Conservation (phyloP, 1,140 invertebrate species). For the Periplaneta americana region DNA sequence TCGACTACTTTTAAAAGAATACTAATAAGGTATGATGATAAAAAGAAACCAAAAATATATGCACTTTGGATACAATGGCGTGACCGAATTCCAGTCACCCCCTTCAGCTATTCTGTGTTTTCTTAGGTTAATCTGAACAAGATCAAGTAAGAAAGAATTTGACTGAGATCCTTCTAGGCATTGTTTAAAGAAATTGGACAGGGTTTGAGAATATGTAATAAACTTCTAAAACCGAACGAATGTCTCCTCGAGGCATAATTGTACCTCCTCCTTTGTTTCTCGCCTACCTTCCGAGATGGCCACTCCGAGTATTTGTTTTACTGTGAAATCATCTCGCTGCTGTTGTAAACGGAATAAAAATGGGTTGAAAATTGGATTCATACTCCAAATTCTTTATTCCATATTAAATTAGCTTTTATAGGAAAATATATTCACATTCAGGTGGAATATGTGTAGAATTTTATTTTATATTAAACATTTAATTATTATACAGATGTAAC, state of each 20-base stretch:
- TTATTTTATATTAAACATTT: no score
- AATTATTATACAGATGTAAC: no score
- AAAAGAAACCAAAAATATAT: background rate
- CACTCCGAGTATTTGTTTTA: no score
- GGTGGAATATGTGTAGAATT: no score
- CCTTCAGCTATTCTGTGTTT: background rate
- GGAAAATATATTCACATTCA: no score
- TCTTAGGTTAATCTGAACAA: background rate
- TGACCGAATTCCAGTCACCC: background rate
- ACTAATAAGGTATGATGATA: background rate
- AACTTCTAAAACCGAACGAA: background rate
- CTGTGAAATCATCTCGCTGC: no score
- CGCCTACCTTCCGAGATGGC: no score
- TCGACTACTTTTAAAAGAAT: background rate
- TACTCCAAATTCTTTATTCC: no score
- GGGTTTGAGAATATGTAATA: background rate
- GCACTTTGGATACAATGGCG: background rate
- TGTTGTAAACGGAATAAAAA: no score
- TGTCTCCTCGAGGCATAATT: background rate
- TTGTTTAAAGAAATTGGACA: background rate
- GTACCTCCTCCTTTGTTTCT: background rate
- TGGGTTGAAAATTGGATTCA: no score
- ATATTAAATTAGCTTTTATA: no score
- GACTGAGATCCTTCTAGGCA: background rate
- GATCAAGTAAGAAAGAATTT: background rate